Base-by-base conservation (phyloP, 2,113 vertebrate species). In the Murina feae region DNA sequence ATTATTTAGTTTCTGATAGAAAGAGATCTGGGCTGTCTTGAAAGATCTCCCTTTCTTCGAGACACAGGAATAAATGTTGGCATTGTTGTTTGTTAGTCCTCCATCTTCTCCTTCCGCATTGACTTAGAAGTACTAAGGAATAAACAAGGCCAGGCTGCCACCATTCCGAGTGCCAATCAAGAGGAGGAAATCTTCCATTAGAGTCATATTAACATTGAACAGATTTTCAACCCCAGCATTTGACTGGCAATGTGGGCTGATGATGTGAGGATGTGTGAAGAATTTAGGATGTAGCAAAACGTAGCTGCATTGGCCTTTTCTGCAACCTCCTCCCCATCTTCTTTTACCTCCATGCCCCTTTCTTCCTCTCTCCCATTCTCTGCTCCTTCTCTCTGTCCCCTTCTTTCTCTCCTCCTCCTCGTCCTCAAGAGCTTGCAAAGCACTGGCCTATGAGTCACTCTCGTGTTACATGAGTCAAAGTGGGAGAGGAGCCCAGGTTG, bases 201-300 rank as follows among this genome's bases (percentile, higher is more conserved):
- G 18, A 86, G 49, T 82, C 47, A 42, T 51, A n/a, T 30, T 51
- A 69, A 74, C 51, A 74, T 6, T 16, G 23, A 65, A 75, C 87
- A 90, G 92, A 74, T 83, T 79, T 89, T 69, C 39, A 63, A 4
- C 16, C 49, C 32, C 47, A 44, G 92, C n/a, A 9, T 92, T 81
- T 63, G 47, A 72, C 28, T 74, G 51, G 16, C 89, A 78, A 78
- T 30, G 9, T 3, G 21, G 75, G 78, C 66, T 28, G 37, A 16
- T 13, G 42, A 21, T 20, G n/a, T 16, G n/a, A 55, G 44, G 58
- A 12, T 2, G 9, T 49, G 53, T 18, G 83, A 58, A 7, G 37
- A 35, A 53, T 32, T 71, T 21, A 9, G 37, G 23, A 14, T 35
- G 10, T 0, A 53, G 55, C 68, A 23, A 28, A 44, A 11, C 5